Conservation (phyloP, 1,140 invertebrate species). For the Periplaneta americana region DNA sequence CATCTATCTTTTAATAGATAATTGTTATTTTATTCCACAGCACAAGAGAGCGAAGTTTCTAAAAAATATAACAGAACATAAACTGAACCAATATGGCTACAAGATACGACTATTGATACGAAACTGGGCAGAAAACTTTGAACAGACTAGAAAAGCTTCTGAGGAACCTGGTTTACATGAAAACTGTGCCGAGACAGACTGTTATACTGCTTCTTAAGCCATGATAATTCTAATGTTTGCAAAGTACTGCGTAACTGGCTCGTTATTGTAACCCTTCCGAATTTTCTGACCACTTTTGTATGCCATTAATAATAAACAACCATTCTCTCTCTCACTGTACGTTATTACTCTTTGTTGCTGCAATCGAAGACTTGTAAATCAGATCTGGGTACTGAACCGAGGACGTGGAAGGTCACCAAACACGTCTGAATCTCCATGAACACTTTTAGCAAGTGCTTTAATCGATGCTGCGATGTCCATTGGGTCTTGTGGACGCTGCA, state of each 20-base stretch:
- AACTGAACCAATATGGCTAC: background rate
- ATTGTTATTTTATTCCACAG: background rate
- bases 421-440: constrained; percentile 70
- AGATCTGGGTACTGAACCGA: constrained; percentile 74
- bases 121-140: background rate
- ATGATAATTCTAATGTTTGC: background rate
- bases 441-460: constrained; percentile 76
- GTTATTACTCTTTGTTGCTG: background rate
- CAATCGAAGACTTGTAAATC: constrained; percentile 28
- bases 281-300: background rate
- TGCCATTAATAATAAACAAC: background rate
- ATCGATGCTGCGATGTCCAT: constrained; percentile 81
- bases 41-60: background rate
- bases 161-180: background rate
- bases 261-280: background rate
- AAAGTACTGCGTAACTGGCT: background rate
- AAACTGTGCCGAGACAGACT: background rate
- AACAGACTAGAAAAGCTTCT: background rate
- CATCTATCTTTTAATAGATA: background rate
- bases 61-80: background rate
- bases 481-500: constrained; percentile 33
- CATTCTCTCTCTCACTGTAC: background rate
- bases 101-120: background rate
- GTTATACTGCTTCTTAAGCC: background rate
- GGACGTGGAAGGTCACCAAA: constrained; percentile 79